These are phyloP conservation scores for Phrynocephalus forsythii DNA, from an alignment of 2,797 vertebrate species.

Conservation along the genomic window DNA sequence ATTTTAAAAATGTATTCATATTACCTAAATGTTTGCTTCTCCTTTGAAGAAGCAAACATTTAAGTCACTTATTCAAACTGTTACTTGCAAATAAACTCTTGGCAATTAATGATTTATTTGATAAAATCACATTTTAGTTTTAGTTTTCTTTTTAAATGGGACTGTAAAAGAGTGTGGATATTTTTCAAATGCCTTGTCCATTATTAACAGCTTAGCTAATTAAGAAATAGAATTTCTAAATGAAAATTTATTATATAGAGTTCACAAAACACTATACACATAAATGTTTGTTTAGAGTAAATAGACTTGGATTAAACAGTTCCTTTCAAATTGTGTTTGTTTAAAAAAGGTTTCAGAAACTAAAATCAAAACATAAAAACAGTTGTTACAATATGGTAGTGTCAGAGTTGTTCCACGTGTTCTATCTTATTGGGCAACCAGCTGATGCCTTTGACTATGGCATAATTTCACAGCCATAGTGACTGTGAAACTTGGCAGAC, in stretches of 20 bases:
- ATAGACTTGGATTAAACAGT: not conserved
- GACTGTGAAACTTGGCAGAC: not conserved
- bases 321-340: too few species aligned
- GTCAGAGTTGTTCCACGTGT: not conserved
- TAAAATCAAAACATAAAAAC: too few species aligned
- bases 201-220: not conserved
- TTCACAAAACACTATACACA: not conserved
- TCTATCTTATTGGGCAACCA: not conserved
- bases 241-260: slow-evolving; percentile 1
- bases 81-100: not conserved
- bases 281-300: slow-evolving; percentile 27
- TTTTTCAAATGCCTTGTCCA: not conserved
- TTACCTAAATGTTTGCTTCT: slow-evolving; percentile 28
- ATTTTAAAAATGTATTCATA: slow-evolving; percentile 40
- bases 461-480: not conserved
- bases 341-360: too few species aligned
- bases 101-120: slow-evolving; percentile 2
- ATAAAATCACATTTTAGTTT: not conserved
- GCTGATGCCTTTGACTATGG: not conserved
- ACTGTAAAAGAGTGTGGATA: not conserved
- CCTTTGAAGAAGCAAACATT: not conserved
- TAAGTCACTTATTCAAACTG: not conserved
- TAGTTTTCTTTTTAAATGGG: not conserved
- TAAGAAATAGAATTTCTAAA: not conserved
- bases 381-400: not conserved